Conservation (phyloP, 2,888 invertebrate genomes). For the Psylliodes chrysocephalus region DNA sequence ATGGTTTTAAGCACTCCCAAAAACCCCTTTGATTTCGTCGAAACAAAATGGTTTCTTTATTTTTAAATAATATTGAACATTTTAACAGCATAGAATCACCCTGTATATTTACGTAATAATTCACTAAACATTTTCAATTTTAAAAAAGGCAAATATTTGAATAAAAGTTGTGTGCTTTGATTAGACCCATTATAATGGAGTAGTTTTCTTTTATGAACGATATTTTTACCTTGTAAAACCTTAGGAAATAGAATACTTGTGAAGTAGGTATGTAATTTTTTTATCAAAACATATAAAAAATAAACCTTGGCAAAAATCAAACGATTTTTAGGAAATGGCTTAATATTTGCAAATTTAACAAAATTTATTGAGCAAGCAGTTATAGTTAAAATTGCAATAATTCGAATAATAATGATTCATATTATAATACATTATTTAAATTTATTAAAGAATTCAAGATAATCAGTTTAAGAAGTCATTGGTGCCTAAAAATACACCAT, state of each 20-base stretch:
- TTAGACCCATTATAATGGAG: no score
- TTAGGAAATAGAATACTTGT: neutral
- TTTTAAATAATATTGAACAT: no score
- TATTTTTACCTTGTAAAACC: neutral
- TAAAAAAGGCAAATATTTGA: no score
- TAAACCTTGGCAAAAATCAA: neutral
- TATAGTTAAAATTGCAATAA: slow-evolving; percentile 1
- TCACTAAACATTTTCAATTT: no score
- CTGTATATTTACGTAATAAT: no score
- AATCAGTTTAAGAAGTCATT: slow-evolving; percentile 9
- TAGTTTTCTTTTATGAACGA: no score
- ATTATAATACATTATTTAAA: slow-evolving; percentile 7
- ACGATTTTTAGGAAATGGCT: neutral
- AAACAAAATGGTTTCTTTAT: no score
- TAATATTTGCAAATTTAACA: slow-evolving; percentile 9
- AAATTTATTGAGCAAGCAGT: neutral
- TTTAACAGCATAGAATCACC: no score
- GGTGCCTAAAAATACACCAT: slow-evolving; percentile 4
- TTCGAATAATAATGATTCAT: neutral
- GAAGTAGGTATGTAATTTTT: neutral
- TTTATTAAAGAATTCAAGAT: slow-evolving; percentile 15
- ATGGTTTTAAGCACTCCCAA: no score
- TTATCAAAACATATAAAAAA: neutral
- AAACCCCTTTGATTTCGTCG: no score
- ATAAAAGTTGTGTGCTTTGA: no score